A percentile compares a stretch with the other conserved stretches of the same genome.
Conservation (phyloP, 2,113 vertebrate species). For the Elgaria multicarinata region DNA sequence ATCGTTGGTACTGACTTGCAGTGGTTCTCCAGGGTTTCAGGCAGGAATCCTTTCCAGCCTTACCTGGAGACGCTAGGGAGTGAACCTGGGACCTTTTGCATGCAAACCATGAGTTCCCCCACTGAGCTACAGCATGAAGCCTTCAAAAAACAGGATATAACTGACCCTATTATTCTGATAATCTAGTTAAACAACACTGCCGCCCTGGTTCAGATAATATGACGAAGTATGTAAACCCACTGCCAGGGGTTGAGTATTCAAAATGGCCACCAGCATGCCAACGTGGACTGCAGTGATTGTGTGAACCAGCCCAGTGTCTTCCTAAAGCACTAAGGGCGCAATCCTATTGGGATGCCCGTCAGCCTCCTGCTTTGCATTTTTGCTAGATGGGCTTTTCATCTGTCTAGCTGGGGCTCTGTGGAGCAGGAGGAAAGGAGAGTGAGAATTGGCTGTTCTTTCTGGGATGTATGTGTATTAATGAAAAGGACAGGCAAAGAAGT, state of each 20-base stretch:
- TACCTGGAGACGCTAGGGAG: neutral
- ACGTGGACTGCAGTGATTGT: no score
- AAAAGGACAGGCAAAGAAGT: constrained; percentile 32
- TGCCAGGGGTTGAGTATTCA: no score
- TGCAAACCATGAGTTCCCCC: neutral
- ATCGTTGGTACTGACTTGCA: neutral
- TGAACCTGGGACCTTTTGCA: neutral
- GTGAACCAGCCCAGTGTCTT: neutral
- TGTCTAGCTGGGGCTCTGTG: no score
- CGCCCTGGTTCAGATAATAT: no score
- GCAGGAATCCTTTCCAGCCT: neutral
- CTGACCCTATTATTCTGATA: neutral
- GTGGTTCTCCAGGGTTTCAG: neutral
- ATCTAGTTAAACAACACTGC: neutral
- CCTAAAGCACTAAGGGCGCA: constrained; percentile 10
- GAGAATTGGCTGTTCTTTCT: constrained; percentile 21
- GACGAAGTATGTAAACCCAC: no score
- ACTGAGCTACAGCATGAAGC: no score
- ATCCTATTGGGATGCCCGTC: no score
- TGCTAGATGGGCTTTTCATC: no score
- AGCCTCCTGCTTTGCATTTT: no score
- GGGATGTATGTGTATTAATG: constrained; percentile 41
- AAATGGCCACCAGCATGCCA: no score
- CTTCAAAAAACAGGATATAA: no score
- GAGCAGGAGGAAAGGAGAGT: constrained; percentile 18